Evolutionary conservation across 2,113 vertebrate species (phyloP), one percentile per base, ranked within the genome.

Genomic region (Microtus ochrogaster): DNA sequence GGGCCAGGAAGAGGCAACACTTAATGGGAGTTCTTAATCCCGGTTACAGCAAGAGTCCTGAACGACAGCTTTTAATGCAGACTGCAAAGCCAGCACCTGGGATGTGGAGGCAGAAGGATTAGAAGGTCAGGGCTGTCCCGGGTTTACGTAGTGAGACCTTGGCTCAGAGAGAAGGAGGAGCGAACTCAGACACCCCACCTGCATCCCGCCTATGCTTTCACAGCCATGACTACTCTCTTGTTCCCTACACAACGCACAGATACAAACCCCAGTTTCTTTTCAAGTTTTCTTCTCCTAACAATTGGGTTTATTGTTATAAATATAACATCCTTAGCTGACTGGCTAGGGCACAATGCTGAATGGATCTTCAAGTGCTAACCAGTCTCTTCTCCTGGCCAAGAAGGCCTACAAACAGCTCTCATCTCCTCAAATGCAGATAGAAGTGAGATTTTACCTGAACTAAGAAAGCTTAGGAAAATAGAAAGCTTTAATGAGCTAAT

Each of bases 401-500:
- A 89, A 28, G 70, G 90, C 21, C 44, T n/a, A 47, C 82, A 82
- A 97, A 94, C 41, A 94, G 36, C 16, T 33, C 16, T 28, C 58
- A 28, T 89, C n/a, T 96, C 65, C 47, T 44, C 93, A 96, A 95
- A 95, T 94, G 92, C 78, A 89, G 2, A 70, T 79, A 11, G 70
- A 72, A 90, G 26, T 47, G 21, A 96, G 52, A 72, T 52, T 83
- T 92, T 14, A 70, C 68, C 66, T 85, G 72, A 86, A 90, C 41
- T 24, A 83, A 94, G 33, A 91, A 28, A 78, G 28, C 36, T 28
- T 77, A 68, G 76, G 14, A 86, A 96, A 97, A 85, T 63, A 55
- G 11, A 72, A 90, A 90, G 52, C 85, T 86, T 97, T 90, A 89
- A 96, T 95, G 26, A 93, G 83, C n/a, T 30, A 78, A 63, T 36